A percentile compares a stretch with the other conserved stretches of the same genome.
Evolutionary conservation across 2,888 invertebrate genomes (phyloP).

Genomic region (Nineta flava): DNA sequence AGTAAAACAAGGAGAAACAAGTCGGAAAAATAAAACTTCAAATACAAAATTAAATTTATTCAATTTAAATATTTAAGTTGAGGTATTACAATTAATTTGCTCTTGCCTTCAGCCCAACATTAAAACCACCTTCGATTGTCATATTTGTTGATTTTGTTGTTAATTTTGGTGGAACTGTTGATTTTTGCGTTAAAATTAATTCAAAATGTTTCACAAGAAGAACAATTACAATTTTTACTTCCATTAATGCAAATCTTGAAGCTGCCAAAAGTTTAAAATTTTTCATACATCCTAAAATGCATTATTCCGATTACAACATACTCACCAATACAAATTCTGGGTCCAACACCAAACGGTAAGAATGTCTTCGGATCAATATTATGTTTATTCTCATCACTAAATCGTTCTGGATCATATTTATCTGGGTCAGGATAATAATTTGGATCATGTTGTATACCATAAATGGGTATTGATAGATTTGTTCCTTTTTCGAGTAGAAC

Average conservation of each 20-base stretch:
- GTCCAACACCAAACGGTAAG: constrained; percentile 30
- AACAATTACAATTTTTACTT: constrained; percentile 8
- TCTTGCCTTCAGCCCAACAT: no score
- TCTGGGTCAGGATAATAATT: constrained; percentile 33
- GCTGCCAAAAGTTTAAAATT: constrained; percentile 4
- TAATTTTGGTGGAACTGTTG: not conserved
- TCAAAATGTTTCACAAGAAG: constrained; percentile 2
- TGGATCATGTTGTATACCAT: constrained; percentile 26
- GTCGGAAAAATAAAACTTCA: no score
- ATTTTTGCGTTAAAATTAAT: constrained; percentile 3
- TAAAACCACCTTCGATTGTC: no score
- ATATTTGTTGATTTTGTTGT: no score
- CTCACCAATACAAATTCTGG: constrained; percentile 20
- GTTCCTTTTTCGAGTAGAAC: constrained; percentile 18
- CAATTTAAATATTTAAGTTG: no score
- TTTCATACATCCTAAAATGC: not conserved
- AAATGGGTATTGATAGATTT: constrained; percentile 22
- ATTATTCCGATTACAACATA: no score
- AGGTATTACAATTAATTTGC: no score
- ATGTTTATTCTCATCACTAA: constrained; percentile 29
- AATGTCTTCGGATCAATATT: constrained; percentile 30
- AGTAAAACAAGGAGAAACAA: no score
- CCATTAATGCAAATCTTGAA: constrained; percentile 12
- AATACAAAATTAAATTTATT: no score
- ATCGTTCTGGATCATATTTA: constrained; percentile 31